A percentile compares a stretch with the other conserved stretches of the same genome.
phyloP scores from a whole-genome alignment of 2,888 invertebrate genomes.

The Lissonota sp. region DNA sequence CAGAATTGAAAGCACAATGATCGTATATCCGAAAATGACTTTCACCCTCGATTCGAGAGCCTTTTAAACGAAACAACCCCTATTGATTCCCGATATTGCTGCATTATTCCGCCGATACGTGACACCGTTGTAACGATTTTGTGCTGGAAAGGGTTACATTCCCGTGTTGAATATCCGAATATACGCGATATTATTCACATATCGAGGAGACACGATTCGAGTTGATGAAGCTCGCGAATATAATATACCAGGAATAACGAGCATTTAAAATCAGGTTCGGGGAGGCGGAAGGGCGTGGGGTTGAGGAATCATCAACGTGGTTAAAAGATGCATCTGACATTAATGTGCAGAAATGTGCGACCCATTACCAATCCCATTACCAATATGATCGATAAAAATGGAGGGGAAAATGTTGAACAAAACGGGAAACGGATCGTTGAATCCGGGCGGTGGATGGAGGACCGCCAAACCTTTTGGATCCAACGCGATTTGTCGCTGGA shows the following conservation, averaged over 20 bases:
- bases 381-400: neutral
- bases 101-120: too few species aligned
- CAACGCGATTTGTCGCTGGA: too few species aligned
- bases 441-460: constrained; percentile 23
- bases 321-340: constrained; percentile 8
- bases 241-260: constrained; percentile 21
- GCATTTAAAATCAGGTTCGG: constrained; percentile 6
- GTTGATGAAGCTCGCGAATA: constrained; percentile 45
- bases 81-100: too few species aligned
- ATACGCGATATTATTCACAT: neutral
- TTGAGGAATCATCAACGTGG: constrained; percentile 9
- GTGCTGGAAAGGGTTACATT: too few species aligned
- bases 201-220: constrained; percentile 33
- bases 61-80: too few species aligned
- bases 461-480: too few species aligned
- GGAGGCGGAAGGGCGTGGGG: neutral
- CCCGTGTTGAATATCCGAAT: too few species aligned
- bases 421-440: constrained; percentile 29
- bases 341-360: too few species aligned
- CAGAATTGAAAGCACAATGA: too few species aligned
- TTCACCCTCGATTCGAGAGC: too few species aligned
- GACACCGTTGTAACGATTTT: too few species aligned
- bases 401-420: constrained; percentile 9
- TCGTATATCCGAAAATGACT: too few species aligned
- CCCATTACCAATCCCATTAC: neutral